Evolutionary conservation across 2,113 vertebrate species (phyloP), one percentile per base, ranked within the genome.

Genomic region (Channa argus): DNA sequence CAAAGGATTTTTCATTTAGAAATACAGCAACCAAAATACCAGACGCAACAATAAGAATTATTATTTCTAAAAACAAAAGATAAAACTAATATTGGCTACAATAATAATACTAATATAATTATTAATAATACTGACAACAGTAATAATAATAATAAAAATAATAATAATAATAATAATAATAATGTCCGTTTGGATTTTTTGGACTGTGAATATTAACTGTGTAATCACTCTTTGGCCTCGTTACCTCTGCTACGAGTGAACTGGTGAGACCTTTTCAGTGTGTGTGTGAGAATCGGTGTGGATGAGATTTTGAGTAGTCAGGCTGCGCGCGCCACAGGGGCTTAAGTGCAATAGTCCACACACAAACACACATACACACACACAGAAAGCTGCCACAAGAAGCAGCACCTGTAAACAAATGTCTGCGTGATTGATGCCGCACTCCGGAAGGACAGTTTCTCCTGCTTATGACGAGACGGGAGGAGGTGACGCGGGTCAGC

Each of bases 381-480:
- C 24, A 24, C 24, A 24, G 24, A 24, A 14, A 5, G 13, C 5
- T 9, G 2, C 54, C 39, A 13, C 7, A 49, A 70, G 54, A 15
- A 13, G 2, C 3, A 50, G 5, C 34, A 41, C 55, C 86, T 78
- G 83, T 94, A 94, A 96, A 95, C 94, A 95, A 90, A 92, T 89
- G 93, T 93, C 92, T 52, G 51, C 84, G 94, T 94, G 95, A 96
- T 94, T 93, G 93, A 96, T 94, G 92, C 87, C 71, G 84, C 86
- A 78, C 86, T 85, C 91, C 86, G 92, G 94, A 92, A 92, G 91
- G 90, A 93, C 77, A 93, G 90, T 94, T 94, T 93, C 92, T 94
- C 92, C 93, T 90, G 71, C n/a, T 56, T 72, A 89, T 79, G 89
- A 93, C 88, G 78, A 93, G 92, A 89, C 91, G 85, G 87, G 84